phyloP scores from a whole-genome alignment of 2,888 invertebrate species.

The Coelinius sp. region DNA sequence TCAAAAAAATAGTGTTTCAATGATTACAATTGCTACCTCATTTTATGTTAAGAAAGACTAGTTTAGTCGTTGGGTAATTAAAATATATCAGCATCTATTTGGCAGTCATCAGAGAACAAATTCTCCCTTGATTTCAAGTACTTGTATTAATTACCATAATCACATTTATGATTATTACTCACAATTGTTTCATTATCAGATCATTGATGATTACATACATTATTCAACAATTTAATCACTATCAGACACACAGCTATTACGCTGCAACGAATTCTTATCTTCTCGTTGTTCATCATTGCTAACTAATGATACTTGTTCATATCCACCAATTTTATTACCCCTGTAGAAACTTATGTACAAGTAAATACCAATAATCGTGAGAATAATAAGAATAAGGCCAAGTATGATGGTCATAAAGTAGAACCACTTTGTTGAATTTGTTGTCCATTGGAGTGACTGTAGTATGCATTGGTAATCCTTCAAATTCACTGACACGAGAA shows the following conservation, averaged over 20 bases:
- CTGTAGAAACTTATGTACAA: slow-evolving; percentile 39
- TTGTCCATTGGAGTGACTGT: slow-evolving; percentile 58
- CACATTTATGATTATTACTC: not conserved
- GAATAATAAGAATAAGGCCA: slow-evolving; percentile 51
- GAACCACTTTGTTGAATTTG: slow-evolving; percentile 60
- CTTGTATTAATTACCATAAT: not conserved
- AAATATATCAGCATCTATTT: not conserved
- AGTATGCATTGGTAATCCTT: slow-evolving; percentile 55
- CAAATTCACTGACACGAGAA: slow-evolving; percentile 60
- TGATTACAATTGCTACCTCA: no score
- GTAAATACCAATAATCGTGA: slow-evolving; percentile 49
- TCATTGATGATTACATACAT: not conserved
- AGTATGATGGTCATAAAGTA: slow-evolving; percentile 57
- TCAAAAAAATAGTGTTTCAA: not conserved
- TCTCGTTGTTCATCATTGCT: slow-evolving; percentile 41
- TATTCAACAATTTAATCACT: slow-evolving; percentile 35
- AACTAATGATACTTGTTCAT: slow-evolving; percentile 53
- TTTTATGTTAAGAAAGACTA: not conserved
- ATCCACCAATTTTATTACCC: slow-evolving; percentile 41
- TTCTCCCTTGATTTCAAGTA: not conserved
- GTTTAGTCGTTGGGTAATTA: not conserved
- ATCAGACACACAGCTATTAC: slow-evolving; percentile 30
- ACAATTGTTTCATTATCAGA: not conserved
- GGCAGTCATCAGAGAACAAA: not conserved
- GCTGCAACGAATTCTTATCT: not conserved